Percentiles rank a stretch among this genome's conserved stretches.
These are phyloP conservation scores for Sebastes glaucus DNA, from an alignment of 2,797 vertebrate species.

Conservation along the genomic window DNA sequence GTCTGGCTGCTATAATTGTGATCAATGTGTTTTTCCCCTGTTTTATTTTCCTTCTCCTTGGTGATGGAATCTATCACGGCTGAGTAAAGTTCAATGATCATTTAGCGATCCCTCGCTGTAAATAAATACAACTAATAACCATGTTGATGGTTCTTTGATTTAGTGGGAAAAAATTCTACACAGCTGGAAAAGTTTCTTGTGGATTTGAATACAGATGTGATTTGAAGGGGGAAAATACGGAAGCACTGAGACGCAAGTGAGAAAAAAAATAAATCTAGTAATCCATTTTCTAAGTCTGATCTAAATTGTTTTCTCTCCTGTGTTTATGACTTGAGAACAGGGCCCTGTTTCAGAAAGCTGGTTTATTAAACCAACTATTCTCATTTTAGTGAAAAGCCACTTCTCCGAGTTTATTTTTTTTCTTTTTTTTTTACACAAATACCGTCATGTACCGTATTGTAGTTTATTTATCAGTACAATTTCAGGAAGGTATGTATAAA, in stretches of 20 bases:
- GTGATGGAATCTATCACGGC: not conserved
- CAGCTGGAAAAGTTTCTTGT: not conserved
- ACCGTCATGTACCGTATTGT: too few relatives aligned
- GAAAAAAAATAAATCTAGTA: not conserved
- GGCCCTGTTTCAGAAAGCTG: too few relatives aligned
- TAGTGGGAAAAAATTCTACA: not conserved
- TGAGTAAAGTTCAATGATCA: not conserved
- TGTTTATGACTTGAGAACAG: not conserved
- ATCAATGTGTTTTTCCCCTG: conserved; percentile 4
- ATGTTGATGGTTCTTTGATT: not conserved
- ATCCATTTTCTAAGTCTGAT: not conserved
- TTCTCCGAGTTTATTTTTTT: too few relatives aligned
- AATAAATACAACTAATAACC: not conserved
- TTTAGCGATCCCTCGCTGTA: not conserved
- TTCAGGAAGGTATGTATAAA: too few relatives aligned
- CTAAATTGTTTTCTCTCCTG: not conserved
- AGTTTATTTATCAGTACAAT: too few relatives aligned
- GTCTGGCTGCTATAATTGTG: not conserved
- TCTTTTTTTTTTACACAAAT: too few relatives aligned
- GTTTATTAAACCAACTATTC: too few relatives aligned
- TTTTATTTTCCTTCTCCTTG: conserved; percentile 6
- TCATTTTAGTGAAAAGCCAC: too few relatives aligned
- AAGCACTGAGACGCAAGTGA: not conserved
- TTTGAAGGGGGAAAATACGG: not conserved
- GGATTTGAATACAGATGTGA: not conserved